Conservation (phyloP, 2,113 vertebrate species). For the Neofelis nebulosa region DNA sequence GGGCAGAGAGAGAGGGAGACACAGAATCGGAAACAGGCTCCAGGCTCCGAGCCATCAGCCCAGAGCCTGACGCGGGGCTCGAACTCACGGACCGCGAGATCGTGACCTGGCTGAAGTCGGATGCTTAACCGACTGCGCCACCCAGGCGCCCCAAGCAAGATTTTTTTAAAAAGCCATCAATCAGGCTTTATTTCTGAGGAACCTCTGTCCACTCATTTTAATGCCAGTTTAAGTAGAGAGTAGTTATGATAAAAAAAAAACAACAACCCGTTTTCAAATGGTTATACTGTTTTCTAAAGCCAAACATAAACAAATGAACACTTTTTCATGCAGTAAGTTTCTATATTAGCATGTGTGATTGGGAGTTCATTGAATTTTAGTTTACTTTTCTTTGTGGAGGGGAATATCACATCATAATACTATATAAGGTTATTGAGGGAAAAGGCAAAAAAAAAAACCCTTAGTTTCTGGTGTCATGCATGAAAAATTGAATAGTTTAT, state of each 20-base stretch:
- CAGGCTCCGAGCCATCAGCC: too few relatives aligned
- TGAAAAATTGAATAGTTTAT: not conserved
- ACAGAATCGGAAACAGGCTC: too few relatives aligned
- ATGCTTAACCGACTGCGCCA: too few relatives aligned
- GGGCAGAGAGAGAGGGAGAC: too few relatives aligned
- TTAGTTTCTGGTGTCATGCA: not conserved
- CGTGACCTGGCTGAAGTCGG: too few relatives aligned
- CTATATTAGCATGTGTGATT: not conserved
- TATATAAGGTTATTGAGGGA: not conserved
- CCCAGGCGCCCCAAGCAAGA: too few relatives aligned
- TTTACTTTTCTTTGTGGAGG: not conserved
- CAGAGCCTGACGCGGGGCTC: too few relatives aligned
- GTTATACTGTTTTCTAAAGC: not conserved
- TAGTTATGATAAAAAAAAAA: not conserved
- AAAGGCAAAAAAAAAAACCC: slow-evolving; percentile 19
- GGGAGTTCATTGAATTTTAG: not conserved
- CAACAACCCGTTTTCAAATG: not conserved
- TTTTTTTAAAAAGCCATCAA: not conserved
- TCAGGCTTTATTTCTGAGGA: not conserved
- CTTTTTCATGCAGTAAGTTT: not conserved
- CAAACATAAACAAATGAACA: not conserved
- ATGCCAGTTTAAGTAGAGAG: not conserved
- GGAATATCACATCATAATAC: not conserved
- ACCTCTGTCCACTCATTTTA: not conserved
- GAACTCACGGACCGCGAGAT: too few relatives aligned